A percentile compares a stretch with the other conserved stretches of the same genome.
These are phyloP conservation scores for Oasisia sp. DNA, from an alignment of 2,888 invertebrate species.

Conservation along the genomic window DNA sequence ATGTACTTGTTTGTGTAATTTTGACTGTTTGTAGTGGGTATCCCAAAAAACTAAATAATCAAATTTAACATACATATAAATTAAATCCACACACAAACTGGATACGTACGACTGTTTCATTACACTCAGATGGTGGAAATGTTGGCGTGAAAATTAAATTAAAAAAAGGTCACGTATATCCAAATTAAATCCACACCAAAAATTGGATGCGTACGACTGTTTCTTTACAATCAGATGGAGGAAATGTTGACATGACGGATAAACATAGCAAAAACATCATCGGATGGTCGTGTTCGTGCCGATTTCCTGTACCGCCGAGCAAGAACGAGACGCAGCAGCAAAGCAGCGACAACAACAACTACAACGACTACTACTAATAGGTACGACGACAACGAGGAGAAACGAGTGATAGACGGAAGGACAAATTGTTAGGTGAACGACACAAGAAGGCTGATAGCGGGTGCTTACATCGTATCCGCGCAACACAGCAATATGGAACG, in stretches of 20 bases:
- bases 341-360: not conserved
- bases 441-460: not conserved
- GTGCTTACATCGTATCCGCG: conserved; percentile 43
- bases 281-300: not conserved
- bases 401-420: not conserved
- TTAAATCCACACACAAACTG: not conserved
- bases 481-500: conserved; percentile 89
- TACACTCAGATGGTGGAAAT: not conserved
- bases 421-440: not conserved
- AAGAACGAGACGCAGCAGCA: not conserved
- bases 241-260: not conserved
- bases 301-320: not conserved
- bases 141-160: no score
- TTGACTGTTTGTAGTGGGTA: not conserved
- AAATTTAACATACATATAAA: not conserved
- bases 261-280: not conserved
- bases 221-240: not conserved
- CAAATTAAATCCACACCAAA: not conserved
- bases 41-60: not conserved
- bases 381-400: not conserved
- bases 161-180: not conserved
- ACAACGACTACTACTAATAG: not conserved
- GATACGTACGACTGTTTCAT: not conserved
- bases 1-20: not conserved
- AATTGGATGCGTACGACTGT: not conserved